Base-by-base conservation (phyloP, 2,888 invertebrate genomes). In the Lasioglossum figueresi region DNA sequence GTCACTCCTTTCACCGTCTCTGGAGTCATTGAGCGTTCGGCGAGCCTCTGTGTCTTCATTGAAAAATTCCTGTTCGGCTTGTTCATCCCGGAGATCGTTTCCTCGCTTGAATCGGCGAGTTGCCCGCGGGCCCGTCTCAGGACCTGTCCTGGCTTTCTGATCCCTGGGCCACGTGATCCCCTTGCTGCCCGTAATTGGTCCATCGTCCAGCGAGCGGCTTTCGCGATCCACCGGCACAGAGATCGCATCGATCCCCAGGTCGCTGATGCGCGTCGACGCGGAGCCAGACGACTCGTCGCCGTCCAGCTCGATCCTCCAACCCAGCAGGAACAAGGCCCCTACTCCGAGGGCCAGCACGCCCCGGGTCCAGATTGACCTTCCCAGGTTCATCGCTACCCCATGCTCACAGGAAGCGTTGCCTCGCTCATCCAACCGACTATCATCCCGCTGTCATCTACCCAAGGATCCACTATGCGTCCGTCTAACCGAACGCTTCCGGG, bases 361-460 rank as follows among this genome's bases (percentile, higher is more conserved):
- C 93, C 90, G 89, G 90, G 86, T 87, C 92, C 92, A 92, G 80
- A 88, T 80, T 86, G 90, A 92, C 91, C 90, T 94, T 92, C 92
- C 93, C 88, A 89, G 92, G 91, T 90, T 90, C 94, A 94, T 94
- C 85, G 89, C 93, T 93, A 94, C 94, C 94, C 94, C 94, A 94
- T 94, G 92, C 90, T 94, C 92, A 91, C 63, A 82, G 88, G 82
- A 82, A 82, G 75, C 34, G 84, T 71, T 68, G 71, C 71, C 86
- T 81, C 80, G 88, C 75, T 80, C 82, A 80, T 73, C 66, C 74
- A 48, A 84, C 79, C 86, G 45, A 78, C 87, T 83, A 84, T 76
- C 79, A 82, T 79, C 85, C 34, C 68, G 40, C 68, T 68, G 68
- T 37, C 68, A 68, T 68, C 37, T 31, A 63, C 16, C 31, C 31